A percentile compares a stretch with the other conserved stretches of the same genome.
Evolutionary conservation across 2,888 invertebrate genomes (phyloP).

Genomic region (Andrena marginata): DNA sequence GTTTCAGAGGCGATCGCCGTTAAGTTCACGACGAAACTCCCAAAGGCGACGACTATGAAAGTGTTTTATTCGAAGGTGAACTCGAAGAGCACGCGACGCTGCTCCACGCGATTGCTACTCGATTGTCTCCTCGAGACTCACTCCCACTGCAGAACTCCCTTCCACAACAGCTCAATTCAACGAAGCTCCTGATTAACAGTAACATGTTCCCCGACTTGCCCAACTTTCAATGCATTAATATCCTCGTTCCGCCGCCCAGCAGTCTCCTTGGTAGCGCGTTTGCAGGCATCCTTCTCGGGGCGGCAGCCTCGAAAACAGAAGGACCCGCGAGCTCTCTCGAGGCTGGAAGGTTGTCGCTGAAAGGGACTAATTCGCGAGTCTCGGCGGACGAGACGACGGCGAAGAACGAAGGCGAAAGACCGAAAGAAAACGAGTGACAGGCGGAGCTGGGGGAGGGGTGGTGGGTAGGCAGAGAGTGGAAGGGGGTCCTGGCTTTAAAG

Average conservation of each 20-base stretch:
- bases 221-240: neutral
- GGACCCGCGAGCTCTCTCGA: constrained; percentile 20
- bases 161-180: no score
- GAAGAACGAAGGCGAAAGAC: constrained; percentile 50
- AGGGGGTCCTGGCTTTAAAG: constrained; percentile 40
- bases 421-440: constrained; percentile 39
- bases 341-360: constrained; percentile 50
- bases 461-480: neutral
- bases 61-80: constrained; percentile 44
- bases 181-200: no score
- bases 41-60: constrained; percentile 36
- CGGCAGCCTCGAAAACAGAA: constrained; percentile 46
- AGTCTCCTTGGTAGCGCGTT: constrained; percentile 30
- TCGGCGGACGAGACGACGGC: constrained; percentile 36
- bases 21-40: constrained; percentile 55
- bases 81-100: constrained; percentile 39
- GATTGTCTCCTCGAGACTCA: constrained; percentile 47
- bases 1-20: constrained; percentile 51
- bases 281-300: constrained; percentile 43
- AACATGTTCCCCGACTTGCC: neutral
- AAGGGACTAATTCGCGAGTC: constrained; percentile 66
- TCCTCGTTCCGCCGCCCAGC: constrained; percentile 2
- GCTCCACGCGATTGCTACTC: constrained; percentile 62
- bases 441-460: constrained; percentile 7
- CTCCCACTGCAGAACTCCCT: no score